Evolutionary conservation across 2,113 vertebrate genomes (phyloP), one percentile per base, ranked within the genome.

Genomic region (Platycercus adscitus): DNA sequence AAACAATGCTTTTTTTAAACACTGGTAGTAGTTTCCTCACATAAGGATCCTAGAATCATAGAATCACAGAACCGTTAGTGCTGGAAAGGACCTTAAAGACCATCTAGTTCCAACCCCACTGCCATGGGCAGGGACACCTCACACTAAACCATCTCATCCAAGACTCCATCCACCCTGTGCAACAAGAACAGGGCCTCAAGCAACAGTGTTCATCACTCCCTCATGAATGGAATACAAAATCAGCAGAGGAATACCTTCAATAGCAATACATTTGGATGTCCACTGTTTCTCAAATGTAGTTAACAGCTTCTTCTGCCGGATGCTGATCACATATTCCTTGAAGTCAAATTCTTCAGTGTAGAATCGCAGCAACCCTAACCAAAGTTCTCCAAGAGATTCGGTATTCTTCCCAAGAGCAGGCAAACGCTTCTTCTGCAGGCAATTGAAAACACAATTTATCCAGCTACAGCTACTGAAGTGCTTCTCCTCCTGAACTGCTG

Each of bases 321-420:
- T 99, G 98, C 99, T 99, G 98, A 99, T 99, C 88, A 99, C 99
- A 33, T 99, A 98, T 24, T 99, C 99, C 91, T 99, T 99, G 95
- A 99, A 99, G 97, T 99, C 99, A 91, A 99, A 99, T n/a, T 99
- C 99, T 89, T 99, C 99, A 0, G 99, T 99, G 97, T 99, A 99
- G 95, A 99, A 99, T 29, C 99, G 98, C 92, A 99, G 98, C 50
- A 99, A 97, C 23, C 99, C 99, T 61, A 99, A 93, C 99, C 99
- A 99, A 52, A 99, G 98, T 83, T 99, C 99, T 10, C 99, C 99
- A 53, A 99, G 98, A 1, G 99, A 99, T 90, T 99, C 99, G 2
- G 96, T 98, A 96, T 99, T 99, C 77, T 98, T 98, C 55, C 98
- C 98, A 94, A 98, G 98, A 69, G 98, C 98, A 6, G 98, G 98